Base-by-base conservation (phyloP, 1,140 invertebrate genomes). In the Hermatobates lingyangjiaoensis region DNA sequence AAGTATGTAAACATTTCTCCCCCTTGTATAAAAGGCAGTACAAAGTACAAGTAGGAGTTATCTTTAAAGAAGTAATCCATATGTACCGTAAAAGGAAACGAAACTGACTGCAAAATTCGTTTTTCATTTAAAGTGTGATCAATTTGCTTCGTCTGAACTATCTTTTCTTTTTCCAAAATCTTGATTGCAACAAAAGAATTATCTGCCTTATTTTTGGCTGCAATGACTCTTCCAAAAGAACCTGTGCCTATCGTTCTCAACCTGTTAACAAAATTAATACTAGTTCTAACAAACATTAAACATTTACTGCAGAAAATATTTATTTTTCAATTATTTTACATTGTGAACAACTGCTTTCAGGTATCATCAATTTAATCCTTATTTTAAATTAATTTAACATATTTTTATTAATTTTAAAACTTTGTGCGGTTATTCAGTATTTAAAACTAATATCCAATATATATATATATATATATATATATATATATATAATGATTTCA, bases 121-220 rank as follows among this genome's bases (percentile, higher is more conserved):
- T 90, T 92, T 66, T 95, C 90, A 60, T 84, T 85, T 42, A 77
- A 69, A 0, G 83, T 88, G 60, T 94, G 87, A 52, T 80, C 74
- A 5, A 93, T 73, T 69, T 94, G 88, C 62, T 88, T 89, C 53
- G 80, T 70, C 63, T 83, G 83, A 1, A 93, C 76, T 44, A 94
- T 73, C 67, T 86, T 85, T 52, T 76, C 74, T 67, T 95, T 95
- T 57, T 87, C 82, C 60, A 95, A 66, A 56, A 91, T 79, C 72
- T 95, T 96, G 78, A 94, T 88, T 0, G 90, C 90, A 63, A 80
- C 89, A 59, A 74, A 85, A 59, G 71, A 40, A 27, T 51, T 39
- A 20, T 34, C 64, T 1, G 54, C n/a, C 54, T 68, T 68, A 60
- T 84, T 73, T 64, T 81, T 81, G 5, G 84, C 80, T 25, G 94